phyloP scores from a whole-genome alignment of 2,797 vertebrate genomes.

The Neomorphus geoffroyi region DNA sequence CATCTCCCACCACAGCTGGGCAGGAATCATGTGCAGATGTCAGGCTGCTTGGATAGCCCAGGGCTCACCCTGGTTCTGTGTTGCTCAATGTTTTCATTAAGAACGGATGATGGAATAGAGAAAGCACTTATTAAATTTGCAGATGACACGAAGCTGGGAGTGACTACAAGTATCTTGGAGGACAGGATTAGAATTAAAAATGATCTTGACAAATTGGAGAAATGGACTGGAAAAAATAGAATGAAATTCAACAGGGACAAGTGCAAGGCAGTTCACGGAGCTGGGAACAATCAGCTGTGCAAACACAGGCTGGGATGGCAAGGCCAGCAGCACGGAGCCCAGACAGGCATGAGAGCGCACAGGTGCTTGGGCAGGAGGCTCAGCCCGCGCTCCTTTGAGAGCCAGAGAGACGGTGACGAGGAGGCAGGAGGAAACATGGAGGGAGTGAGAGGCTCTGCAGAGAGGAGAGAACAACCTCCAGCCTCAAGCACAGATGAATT shows the following conservation, averaged over 20 bases:
- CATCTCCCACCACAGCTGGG: background rate
- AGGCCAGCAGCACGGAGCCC: background rate
- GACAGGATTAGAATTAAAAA: slow-evolving; percentile 67
- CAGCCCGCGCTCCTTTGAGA: background rate
- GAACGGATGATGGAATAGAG: slow-evolving; percentile 51
- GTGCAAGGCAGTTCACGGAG: background rate
- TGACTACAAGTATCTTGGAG: slow-evolving; percentile 65
- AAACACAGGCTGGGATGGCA: slow-evolving; percentile 29
- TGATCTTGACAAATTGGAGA: slow-evolving; percentile 68
- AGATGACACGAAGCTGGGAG: slow-evolving; percentile 66
- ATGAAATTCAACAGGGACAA: slow-evolving; percentile 63
- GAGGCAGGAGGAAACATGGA: background rate
- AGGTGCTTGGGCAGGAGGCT: background rate
- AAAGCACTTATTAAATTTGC: slow-evolving; percentile 68
- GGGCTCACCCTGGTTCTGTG: slow-evolving; percentile 16
- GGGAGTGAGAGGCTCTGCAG: background rate
- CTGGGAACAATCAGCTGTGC: slow-evolving; percentile 22
- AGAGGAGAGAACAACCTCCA: background rate
- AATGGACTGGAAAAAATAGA: slow-evolving; percentile 71
- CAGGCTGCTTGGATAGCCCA: background rate
- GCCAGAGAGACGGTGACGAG: accelerated
- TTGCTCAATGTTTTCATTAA: slow-evolving; percentile 56
- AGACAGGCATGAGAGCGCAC: background rate
- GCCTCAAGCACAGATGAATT: background rate
- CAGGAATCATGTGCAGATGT: background rate